A percentile compares a stretch with the other conserved stretches of the same genome.
Evolutionary conservation across 2,797 vertebrate species (phyloP).

Genomic region (Muraenolepis orangiensis): DNA sequence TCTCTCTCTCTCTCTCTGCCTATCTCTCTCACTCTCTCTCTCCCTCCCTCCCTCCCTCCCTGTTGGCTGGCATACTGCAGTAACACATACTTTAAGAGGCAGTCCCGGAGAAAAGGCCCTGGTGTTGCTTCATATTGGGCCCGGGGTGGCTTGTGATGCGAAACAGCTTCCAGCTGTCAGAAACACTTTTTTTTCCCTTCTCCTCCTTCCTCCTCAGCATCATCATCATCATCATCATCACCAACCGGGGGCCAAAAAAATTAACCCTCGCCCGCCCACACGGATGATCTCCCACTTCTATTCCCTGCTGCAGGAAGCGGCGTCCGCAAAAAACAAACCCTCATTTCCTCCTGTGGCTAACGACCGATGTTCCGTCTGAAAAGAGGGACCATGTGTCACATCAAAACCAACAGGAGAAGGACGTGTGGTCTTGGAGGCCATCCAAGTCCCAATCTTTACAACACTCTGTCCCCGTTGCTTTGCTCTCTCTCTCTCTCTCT

Average conservation of each 20-base stretch:
- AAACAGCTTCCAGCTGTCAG: constrained; percentile 70
- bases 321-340: not conserved
- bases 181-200: constrained; percentile 30
- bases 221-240: constrained; percentile 44
- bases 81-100: constrained; percentile 40
- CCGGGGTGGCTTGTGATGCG: constrained; percentile 64
- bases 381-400: constrained; percentile 12
- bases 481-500: not conserved
- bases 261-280: constrained; percentile 26
- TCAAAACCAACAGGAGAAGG: constrained; percentile 4
- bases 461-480: constrained; percentile 2
- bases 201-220: constrained; percentile 40
- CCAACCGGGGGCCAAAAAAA: constrained; percentile 3
- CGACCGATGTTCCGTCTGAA: constrained; percentile 19
- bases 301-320: not conserved
- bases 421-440: constrained; percentile 24
- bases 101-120: constrained; percentile 25
- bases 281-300: not conserved
- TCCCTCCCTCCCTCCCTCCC: constrained; percentile 32
- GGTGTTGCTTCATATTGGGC: constrained; percentile 51
- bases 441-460: constrained; percentile 30
- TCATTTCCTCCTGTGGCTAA: not conserved
- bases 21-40: constrained; percentile 33
- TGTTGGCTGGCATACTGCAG: constrained; percentile 37
- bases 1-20: constrained; percentile 27